phyloP scores from a whole-genome alignment of 2,888 invertebrate species.

The Hesperia comma region DNA sequence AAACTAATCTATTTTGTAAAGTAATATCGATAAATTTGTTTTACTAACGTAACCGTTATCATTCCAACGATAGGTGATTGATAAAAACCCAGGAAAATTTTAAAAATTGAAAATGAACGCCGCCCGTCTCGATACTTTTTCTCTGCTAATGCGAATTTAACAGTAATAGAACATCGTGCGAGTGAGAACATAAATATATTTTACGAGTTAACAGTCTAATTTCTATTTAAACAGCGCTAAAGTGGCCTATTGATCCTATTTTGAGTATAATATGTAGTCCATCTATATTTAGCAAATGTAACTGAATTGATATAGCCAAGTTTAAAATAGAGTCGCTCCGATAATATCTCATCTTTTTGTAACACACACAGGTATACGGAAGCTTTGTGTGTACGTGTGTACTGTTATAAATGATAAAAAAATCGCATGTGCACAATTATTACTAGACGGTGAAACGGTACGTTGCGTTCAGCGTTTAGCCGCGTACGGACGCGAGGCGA shows the following conservation, averaged over 20 bases:
- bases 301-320: slow-evolving; percentile 30
- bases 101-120: no score
- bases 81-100: not conserved
- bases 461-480: slow-evolving; percentile 57
- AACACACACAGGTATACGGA: slow-evolving; percentile 19
- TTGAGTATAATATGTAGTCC: slow-evolving; percentile 28
- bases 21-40: not conserved
- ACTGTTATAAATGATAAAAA: slow-evolving; percentile 39
- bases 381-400: slow-evolving; percentile 20
- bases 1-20: not conserved
- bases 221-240: slow-evolving; percentile 18
- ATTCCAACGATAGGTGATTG: not conserved
- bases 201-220: slow-evolving; percentile 9
- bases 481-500: slow-evolving; percentile 51
- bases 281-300: slow-evolving; percentile 25
- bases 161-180: slow-evolving; percentile 11
- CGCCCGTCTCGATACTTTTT: not conserved
- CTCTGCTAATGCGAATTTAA: not conserved
- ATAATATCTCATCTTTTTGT: slow-evolving; percentile 13
- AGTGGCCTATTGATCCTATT: slow-evolving; percentile 21
- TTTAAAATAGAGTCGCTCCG: slow-evolving; percentile 24
- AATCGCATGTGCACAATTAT: slow-evolving; percentile 48
- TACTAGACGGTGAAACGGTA: slow-evolving; percentile 62
- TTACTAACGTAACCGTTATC: not conserved
- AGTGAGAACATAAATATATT: not conserved